A percentile compares a stretch with the other conserved stretches of the same genome.
Evolutionary conservation across 2,797 vertebrate species (phyloP).

Genomic region (Rhinella marina): DNA sequence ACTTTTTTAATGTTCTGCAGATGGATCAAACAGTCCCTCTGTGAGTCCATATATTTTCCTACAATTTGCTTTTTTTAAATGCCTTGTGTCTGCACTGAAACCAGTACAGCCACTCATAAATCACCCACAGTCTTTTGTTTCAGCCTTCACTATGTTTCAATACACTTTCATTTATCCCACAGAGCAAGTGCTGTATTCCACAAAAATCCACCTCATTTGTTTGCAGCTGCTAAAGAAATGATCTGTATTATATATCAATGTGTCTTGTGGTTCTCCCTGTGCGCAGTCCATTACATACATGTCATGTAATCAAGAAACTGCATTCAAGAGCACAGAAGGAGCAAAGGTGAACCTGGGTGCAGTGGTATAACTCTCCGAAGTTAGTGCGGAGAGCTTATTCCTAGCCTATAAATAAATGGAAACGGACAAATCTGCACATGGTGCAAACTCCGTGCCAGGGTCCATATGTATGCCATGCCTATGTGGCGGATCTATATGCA

Average conservation of each 20-base stretch:
- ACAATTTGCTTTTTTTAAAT: slow-evolving; percentile 3
- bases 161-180: background rate
- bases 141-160: background rate
- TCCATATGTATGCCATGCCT: too few species aligned
- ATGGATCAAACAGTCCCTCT: background rate
- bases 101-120: background rate
- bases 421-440: background rate
- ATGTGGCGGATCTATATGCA: background rate
- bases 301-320: background rate
- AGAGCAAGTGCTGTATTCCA: slow-evolving; percentile 1
- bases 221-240: background rate
- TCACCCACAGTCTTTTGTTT: slow-evolving; percentile 3
- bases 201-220: background rate
- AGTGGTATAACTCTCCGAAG: background rate
- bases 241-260: background rate
- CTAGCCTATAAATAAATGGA: background rate
- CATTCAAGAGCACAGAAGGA: background rate
- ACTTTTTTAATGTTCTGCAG: background rate
- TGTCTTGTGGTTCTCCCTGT: background rate
- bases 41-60: background rate
- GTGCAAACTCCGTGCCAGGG: too few species aligned
- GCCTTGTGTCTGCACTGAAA: background rate
- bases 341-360: background rate
- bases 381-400: background rate
- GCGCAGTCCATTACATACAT: background rate